phyloP scores from a whole-genome alignment of 2,797 vertebrate genomes.

The Phataginus tetradactyla region DNA sequence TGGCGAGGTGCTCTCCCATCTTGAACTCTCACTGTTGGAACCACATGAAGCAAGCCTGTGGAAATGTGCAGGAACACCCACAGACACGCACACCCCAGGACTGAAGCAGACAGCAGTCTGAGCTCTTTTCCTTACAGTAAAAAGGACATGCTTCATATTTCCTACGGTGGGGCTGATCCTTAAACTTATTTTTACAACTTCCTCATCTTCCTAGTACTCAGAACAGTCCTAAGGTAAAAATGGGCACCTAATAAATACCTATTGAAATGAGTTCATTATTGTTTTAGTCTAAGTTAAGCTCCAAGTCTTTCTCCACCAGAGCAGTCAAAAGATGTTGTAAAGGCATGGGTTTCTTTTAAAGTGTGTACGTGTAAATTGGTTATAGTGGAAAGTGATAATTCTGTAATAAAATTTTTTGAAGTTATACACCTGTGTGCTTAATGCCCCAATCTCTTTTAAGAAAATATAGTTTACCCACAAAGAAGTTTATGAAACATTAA shows the following conservation, averaged over 20 bases:
- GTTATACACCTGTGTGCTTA: neutral
- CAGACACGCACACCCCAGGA: accelerated
- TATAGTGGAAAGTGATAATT: neutral
- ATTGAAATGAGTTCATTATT: neutral
- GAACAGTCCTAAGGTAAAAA: neutral
- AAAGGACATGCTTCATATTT: neutral
- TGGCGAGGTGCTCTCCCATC: neutral
- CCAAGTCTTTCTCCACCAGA: neutral
- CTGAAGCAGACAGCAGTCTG: neutral
- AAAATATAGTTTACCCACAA: constrained; percentile 52
- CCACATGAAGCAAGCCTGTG: neutral
- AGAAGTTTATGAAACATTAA: constrained; percentile 42
- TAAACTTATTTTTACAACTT: neutral
- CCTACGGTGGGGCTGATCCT: neutral
- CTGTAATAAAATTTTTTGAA: constrained; percentile 40
- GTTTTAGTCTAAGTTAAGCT: constrained; percentile 17
- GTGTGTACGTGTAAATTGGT: neutral
- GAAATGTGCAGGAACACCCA: accelerated
- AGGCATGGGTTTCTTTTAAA: neutral
- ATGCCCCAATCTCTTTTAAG: constrained; percentile 19
- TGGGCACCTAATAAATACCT: neutral
- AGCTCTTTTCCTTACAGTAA: neutral
- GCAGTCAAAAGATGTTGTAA: neutral
- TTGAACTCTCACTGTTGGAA: neutral
- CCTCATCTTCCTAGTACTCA: neutral